Conservation (phyloP, 2,113 vertebrate genomes). For the Datnioides undecimradiatus region DNA sequence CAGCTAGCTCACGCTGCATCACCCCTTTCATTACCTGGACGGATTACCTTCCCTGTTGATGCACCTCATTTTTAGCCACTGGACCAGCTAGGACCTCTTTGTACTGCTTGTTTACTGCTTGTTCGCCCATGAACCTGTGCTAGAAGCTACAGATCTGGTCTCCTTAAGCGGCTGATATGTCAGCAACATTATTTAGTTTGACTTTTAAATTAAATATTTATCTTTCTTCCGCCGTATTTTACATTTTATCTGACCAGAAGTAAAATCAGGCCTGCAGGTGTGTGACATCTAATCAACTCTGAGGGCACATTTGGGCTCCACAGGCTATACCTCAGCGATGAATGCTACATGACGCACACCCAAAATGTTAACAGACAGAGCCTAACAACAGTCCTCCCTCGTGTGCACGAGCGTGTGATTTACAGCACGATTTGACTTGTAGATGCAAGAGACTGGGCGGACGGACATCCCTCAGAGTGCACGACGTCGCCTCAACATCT, state of each 20-base stretch:
- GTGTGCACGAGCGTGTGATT: slow-evolving; percentile 31
- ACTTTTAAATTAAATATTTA: neutral
- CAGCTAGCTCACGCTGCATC: no score
- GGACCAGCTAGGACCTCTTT: no score
- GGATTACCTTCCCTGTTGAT: no score
- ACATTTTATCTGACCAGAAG: neutral
- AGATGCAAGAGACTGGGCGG: slow-evolving; percentile 32
- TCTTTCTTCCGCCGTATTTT: neutral
- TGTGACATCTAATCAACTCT: neutral
- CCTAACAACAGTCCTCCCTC: neutral
- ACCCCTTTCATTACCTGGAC: neutral
- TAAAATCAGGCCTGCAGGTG: neutral
- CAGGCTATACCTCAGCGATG: neutral
- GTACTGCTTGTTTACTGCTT: no score
- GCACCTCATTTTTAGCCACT: neutral
- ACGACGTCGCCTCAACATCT: slow-evolving; percentile 33
- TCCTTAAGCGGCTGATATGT: neutral
- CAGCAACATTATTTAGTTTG: neutral
- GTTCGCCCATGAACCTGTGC: neutral
- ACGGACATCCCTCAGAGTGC: slow-evolving; percentile 31
- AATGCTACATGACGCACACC: neutral
- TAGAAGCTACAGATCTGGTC: neutral
- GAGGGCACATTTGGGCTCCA: neutral
- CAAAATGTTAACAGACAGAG: neutral
- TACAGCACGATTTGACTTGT: slow-evolving; percentile 61